phyloP scores from a whole-genome alignment of 2,888 invertebrate genomes.

The Diabrotica balteata region DNA sequence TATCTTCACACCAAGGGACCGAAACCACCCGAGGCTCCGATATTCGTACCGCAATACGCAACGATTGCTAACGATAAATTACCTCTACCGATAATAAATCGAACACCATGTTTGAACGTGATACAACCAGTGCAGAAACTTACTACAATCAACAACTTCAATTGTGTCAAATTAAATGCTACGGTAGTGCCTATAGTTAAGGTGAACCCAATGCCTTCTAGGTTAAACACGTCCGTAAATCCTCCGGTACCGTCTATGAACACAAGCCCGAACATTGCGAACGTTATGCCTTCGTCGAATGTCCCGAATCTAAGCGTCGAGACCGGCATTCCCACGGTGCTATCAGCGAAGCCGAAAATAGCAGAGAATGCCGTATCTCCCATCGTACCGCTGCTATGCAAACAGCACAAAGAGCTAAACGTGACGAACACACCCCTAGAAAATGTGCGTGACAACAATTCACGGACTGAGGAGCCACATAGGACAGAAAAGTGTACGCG shows the following conservation, averaged over 20 bases:
- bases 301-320: constrained; percentile 51
- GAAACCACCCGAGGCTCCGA: constrained; percentile 55
- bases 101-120: constrained; percentile 56
- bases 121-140: constrained; percentile 57
- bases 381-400: constrained; percentile 29
- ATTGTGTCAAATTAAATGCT: constrained; percentile 59
- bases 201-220: constrained; percentile 56
- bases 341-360: constrained; percentile 52
- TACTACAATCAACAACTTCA: constrained; percentile 56
- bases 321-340: constrained; percentile 57
- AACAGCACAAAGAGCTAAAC: constrained; percentile 26
- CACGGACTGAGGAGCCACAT: constrained; percentile 41
- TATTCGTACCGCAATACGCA: constrained; percentile 56
- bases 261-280: constrained; percentile 14
- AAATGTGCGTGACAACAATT: constrained; percentile 38
- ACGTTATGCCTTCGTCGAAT: constrained; percentile 17
- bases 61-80: constrained; percentile 54
- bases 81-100: constrained; percentile 55
- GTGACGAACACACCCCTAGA: constrained; percentile 38
- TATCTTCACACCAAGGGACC: constrained; percentile 58
- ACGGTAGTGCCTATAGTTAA: constrained; percentile 62
- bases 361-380: constrained; percentile 34
- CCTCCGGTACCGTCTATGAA: neutral
- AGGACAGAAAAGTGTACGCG: constrained; percentile 42
- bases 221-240: constrained; percentile 47